Base-by-base conservation (phyloP, 2,797 vertebrate species). In the Hirundo rustica region DNA sequence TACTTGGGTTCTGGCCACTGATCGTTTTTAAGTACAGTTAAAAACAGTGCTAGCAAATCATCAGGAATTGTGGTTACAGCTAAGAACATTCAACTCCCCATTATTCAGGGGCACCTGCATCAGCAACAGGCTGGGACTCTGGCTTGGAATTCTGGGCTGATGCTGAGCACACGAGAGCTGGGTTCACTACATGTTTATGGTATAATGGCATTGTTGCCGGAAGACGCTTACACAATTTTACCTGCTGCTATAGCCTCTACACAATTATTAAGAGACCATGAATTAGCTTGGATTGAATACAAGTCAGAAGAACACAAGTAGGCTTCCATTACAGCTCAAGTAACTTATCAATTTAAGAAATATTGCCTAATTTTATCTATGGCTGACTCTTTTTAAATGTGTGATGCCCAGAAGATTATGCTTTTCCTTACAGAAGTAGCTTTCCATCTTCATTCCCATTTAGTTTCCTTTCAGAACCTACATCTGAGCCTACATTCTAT, bases 31-130 rank as follows among this genome's bases (percentile, higher is more conserved):
- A 44, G 14, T 1, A 38, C 40, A 58, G 10, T 30, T 47, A 50
- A 16, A 73, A 80, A 25, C 26, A 53, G 12, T 25, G 19, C 1
- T 30, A 5, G 15, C 11, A 75, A 85, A 11, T 13, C 8, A 40
- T 19, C 8, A 9, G 7, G 7, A 73, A 8, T 7, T 30, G 16
- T 2, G 13, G 7, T 61, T 27, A 57, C 12, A 67, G 58, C 12
- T 36, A 12, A 57, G 36, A 38, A 54, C 18, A 13, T 14, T 40
- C 3, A 55, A 2, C 9, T 64, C 7, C 19, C 34, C 23, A 17
- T 36, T 42, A 20, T 27, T 13, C 2, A 27, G 38, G 14, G 4
- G 5, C 25, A 38, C 5, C 7, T 50, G 0, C 3, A 22, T 8
- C 23, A 70, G 51, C 47, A 65, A 27, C 3, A 80, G 36, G 13